Percentiles rank a stretch among this genome's conserved stretches.
Evolutionary conservation across 35 echinoderm and acorn worm genomes (phyloP).

Genomic region (Ophiothrix spiculata): DNA sequence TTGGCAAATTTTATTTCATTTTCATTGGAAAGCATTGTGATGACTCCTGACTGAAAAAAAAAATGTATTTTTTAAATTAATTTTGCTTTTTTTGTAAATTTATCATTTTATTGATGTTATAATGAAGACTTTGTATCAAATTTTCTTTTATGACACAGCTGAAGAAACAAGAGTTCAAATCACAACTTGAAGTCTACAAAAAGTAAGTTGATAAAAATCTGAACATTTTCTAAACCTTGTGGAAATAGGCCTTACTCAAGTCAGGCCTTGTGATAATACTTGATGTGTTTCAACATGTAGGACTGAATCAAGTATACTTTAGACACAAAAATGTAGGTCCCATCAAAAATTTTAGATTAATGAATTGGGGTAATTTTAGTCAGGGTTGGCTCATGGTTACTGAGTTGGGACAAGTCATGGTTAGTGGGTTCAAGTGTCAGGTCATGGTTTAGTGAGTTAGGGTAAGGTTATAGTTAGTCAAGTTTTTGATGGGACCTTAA

Average conservation of each 20-base stretch:
- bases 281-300: not conserved
- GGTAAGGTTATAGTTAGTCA: too few relatives aligned
- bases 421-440: too few relatives aligned
- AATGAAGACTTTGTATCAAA: not conserved
- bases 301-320: not conserved
- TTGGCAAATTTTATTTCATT: not conserved
- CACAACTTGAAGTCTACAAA: conserved; percentile 16
- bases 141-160: conserved; percentile 8
- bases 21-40: not conserved
- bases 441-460: too few relatives aligned
- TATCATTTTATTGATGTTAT: too few relatives aligned
- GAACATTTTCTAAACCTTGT: not conserved
- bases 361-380: not conserved
- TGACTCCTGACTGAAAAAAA: not conserved
- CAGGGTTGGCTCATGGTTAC: too few relatives aligned
- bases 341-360: not conserved
- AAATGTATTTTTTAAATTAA: not conserved
- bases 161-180: conserved; percentile 13
- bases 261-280: not conserved
- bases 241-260: not conserved
- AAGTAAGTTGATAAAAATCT: not conserved
- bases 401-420: too few relatives aligned
- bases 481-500: too few relatives aligned
- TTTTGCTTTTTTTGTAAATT: too few relatives aligned
- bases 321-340: not conserved